These are phyloP conservation scores for Drosophila anomalata DNA, from an alignment of 2,888 invertebrate species.

Conservation along the genomic window DNA sequence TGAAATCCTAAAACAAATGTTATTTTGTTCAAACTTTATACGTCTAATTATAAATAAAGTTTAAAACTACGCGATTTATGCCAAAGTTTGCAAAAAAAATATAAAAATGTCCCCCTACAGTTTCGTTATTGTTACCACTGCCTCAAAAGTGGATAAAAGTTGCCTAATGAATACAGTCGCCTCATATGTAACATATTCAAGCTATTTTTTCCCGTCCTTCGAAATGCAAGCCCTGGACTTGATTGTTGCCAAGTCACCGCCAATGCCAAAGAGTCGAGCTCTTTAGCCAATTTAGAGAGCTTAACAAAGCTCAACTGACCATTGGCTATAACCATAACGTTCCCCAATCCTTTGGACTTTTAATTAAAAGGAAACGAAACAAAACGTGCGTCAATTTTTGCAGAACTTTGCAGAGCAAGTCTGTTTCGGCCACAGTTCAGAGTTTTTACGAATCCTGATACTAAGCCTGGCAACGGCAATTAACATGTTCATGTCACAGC, in stretches of 20 bases:
- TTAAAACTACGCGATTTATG: too few relatives aligned
- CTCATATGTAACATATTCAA: slow-evolving; percentile 22
- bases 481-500: slow-evolving; percentile 76
- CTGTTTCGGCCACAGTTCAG: slow-evolving; percentile 40
- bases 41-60: too few relatives aligned
- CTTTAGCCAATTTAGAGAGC: slow-evolving; percentile 83
- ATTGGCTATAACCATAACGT: slow-evolving; percentile 57
- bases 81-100: slow-evolving; percentile 1
- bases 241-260: slow-evolving; percentile 48
- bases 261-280: slow-evolving; percentile 63
- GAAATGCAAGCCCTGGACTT: neutral
- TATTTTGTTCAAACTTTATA: too few relatives aligned
- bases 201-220: slow-evolving; percentile 2
- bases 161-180: slow-evolving; percentile 43
- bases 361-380: slow-evolving; percentile 73
- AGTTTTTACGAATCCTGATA: slow-evolving; percentile 9
- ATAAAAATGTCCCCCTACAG: slow-evolving; percentile 3
- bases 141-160: slow-evolving; percentile 11
- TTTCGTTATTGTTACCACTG: slow-evolving; percentile 1
- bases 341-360: slow-evolving; percentile 50
- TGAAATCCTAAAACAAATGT: too few relatives aligned
- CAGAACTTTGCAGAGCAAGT: slow-evolving; percentile 74
- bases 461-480: slow-evolving; percentile 62
- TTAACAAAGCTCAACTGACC: slow-evolving; percentile 72
- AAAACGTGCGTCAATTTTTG: slow-evolving; percentile 69